Base-by-base conservation (phyloP, 2,888 invertebrate species). In the Tyria jacobaeae region DNA sequence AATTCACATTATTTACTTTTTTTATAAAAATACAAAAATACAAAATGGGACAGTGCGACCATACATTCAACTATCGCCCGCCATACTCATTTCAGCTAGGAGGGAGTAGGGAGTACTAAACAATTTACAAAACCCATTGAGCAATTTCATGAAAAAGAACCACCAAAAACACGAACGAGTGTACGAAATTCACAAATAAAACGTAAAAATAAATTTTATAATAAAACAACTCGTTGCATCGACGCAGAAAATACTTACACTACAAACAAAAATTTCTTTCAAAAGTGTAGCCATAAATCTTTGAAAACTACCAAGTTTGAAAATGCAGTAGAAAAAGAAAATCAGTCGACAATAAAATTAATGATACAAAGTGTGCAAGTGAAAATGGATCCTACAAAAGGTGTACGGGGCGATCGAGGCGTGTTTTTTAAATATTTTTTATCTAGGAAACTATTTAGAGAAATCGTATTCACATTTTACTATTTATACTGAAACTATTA, bases 21-120 rank as follows among this genome's bases (percentile, higher is more conserved):
- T 87, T 92, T 93, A 93, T 93, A 93, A 93, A 93, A 93, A 93
- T 93, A 93, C 91, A 93, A 93, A 93, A 93, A 92, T 93, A 93
- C 93, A 93, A 93, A 93, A 93, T 89, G 93, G 93, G 92, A 93
- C 92, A 92, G 90, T 90, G 92, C 91, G 87, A 91, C 86, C 80
- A 78, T 82, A 85, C 83, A 87, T 81, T 85, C 90, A 89, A 89
- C 85, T 89, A 86, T 86, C 88, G 89, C 87, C 85, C 85, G 88
- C 82, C 82, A 83, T 78, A 79, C 75, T 72, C 78, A 74, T 82
- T 79, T 83, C 84, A 85, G 81, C 86, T 85, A 87, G 84, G 85
- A 87, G 84, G 85, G 87, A 87, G 81, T 84, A 87, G 88, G 90
- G 91, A 89, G 86, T 88, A 87, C 89, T 81, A 90, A 88, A 87